Conservation (phyloP, 2,888 invertebrate species). For the Tridacna gigas region DNA sequence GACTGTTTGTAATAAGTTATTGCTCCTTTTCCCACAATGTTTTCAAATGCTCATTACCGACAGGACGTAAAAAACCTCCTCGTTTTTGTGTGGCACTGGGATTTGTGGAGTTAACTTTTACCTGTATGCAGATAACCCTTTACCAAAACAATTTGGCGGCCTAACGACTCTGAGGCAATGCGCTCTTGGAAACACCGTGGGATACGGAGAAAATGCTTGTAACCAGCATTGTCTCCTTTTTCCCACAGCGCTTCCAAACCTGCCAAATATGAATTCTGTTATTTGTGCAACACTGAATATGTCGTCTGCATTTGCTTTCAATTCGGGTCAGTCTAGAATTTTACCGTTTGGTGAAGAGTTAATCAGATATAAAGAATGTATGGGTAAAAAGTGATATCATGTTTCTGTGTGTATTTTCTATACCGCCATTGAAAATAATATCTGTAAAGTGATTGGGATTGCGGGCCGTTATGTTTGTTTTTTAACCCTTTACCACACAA, state of each 20-base stretch:
- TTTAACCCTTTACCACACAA: too few relatives aligned
- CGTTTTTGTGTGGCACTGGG: not conserved
- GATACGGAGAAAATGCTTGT: not conserved
- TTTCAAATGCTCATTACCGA: too few relatives aligned
- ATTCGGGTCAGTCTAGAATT: too few relatives aligned
- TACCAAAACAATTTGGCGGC: not conserved
- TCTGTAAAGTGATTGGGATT: not conserved
- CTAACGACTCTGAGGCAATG: not conserved
- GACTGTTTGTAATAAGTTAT: too few relatives aligned
- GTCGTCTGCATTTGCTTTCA: too few relatives aligned
- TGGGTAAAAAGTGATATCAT: conserved; percentile 3
- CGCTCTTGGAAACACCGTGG: not conserved
- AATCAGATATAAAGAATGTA: conserved; percentile 13
- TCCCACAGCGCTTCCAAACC: too few relatives aligned
- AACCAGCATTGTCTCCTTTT: not conserved
- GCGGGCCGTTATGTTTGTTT: not conserved
- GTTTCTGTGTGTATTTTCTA: not conserved
- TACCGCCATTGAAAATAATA: conserved; percentile 15
- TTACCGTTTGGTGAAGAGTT: not conserved
- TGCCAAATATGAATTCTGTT: too few relatives aligned
- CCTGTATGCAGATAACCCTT: not conserved
- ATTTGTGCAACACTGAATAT: too few relatives aligned
- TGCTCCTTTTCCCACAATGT: too few relatives aligned
- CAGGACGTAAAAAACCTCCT: not conserved
- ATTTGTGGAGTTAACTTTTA: too few relatives aligned